Evolutionary conservation across 2,888 invertebrate genomes (phyloP), one percentile per base, ranked within the genome.

Genomic region (Pyrgus malvae): DNA sequence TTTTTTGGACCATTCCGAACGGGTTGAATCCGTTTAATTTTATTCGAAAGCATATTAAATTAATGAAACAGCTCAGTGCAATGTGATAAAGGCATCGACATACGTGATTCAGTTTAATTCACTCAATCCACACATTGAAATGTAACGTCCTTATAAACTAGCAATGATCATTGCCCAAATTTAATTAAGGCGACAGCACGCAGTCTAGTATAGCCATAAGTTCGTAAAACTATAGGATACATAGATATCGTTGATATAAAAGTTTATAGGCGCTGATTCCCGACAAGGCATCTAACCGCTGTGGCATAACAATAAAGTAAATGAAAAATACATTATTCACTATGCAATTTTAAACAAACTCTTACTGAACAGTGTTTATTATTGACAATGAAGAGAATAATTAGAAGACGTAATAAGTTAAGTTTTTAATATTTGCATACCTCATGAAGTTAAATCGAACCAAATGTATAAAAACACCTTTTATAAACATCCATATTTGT

Each of bases 101-200:
- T 66, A 82, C 87, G 86, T 88, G 87, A 81, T 83, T 79, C 76
- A 67, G 75, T 75, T 79, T 82, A 85, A 87, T 87, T 84, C 73
- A 81, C 74, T 83, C 71, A 88, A 87, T 86, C 77, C 75, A 73
- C 73, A 74, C 75, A 72, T 66, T 83, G 75, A 72, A 74, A 66
- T 65, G 69, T 79, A 79, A 77, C 77, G 69, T 79, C 75, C 77
- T 78, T 71, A 79, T 80, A 80, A 77, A 80, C 69, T 68, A 67
- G 70, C 74, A 63, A 74, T 74, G 83, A 83, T 81, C 78, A 88
- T 87, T 82, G 83, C 79, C 83, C 75, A 81, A 89, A 89, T 87
- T 88, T 89, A 88, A 90, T 90, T 86, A 88, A 80, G 72, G 69
- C 69, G 61, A 67, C 65, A 74, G 69, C 71, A 72, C 64, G 59